A percentile compares a stretch with the other conserved stretches of the same genome.
Evolutionary conservation across 2,888 invertebrate genomes (phyloP).

Genomic region (Cerastoderma edule): DNA sequence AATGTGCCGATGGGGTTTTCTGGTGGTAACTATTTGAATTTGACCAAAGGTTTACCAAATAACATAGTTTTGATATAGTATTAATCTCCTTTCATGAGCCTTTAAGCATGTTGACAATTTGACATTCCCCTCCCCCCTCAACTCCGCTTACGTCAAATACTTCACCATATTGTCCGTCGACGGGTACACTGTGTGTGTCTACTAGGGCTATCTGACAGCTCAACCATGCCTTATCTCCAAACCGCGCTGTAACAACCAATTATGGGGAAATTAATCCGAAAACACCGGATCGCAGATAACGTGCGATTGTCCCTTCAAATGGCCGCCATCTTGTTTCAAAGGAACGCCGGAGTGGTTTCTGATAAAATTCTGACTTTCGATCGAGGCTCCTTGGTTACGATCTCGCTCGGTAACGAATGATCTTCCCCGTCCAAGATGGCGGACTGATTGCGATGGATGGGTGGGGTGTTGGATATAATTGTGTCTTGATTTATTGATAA

Average conservation of each 20-base stretch:
- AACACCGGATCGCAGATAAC: constrained; percentile 52
- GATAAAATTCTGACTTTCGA: constrained; percentile 11
- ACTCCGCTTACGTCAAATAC: too few relatives aligned
- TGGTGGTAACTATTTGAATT: too few relatives aligned
- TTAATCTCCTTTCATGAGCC: too few relatives aligned
- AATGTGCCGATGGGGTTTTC: too few relatives aligned
- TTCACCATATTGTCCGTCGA: constrained; percentile 11
- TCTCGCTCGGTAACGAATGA: background rate
- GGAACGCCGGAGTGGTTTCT: constrained; percentile 16
- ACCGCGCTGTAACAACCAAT: constrained; percentile 66
- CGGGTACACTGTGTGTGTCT: constrained; percentile 16
- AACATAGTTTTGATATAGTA: too few relatives aligned
- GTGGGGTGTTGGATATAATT: too few relatives aligned
- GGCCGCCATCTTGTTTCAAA: constrained; percentile 41
- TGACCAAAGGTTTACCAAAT: too few relatives aligned
- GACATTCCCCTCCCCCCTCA: too few relatives aligned
- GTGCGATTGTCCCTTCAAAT: constrained; percentile 23
- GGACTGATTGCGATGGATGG: too few relatives aligned
- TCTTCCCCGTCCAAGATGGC: background rate
- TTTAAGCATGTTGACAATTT: too few relatives aligned
- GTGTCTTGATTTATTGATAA: too few relatives aligned
- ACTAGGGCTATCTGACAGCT: constrained; percentile 47
- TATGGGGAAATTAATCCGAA: constrained; percentile 64
- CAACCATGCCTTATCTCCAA: constrained; percentile 65
- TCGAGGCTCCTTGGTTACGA: constrained; percentile 14